A percentile compares a stretch with the other conserved stretches of the same genome.
phyloP scores from a whole-genome alignment of 2,888 invertebrate genomes.

The Ectemnius cavifrons region DNA sequence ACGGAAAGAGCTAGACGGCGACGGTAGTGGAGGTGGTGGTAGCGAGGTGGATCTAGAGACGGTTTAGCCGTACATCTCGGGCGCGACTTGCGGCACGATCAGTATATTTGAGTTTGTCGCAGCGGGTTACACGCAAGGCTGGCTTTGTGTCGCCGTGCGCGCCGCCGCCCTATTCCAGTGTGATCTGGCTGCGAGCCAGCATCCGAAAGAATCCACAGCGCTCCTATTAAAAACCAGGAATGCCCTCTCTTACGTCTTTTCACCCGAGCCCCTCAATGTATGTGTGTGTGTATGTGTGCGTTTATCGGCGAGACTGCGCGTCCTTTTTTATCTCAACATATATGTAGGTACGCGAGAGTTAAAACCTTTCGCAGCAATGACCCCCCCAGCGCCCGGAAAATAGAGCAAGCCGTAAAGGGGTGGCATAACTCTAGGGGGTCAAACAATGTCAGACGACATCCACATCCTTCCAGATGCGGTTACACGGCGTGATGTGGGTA shows the following conservation, averaged over 20 bases:
- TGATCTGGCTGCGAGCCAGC: slow-evolving; percentile 65
- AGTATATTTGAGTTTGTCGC: slow-evolving; percentile 65
- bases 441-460: background rate
- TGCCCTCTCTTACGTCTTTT: slow-evolving; percentile 62
- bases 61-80: slow-evolving; percentile 43
- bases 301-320: background rate
- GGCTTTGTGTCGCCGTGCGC: slow-evolving; percentile 29
- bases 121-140: slow-evolving; percentile 62
- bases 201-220: slow-evolving; percentile 61
- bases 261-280: slow-evolving; percentile 9
- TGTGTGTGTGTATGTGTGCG: too few relatives aligned
- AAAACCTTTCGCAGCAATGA: background rate
- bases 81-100: slow-evolving; percentile 42
- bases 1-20: slow-evolving; percentile 33
- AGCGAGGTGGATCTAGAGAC: slow-evolving; percentile 40
- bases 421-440: background rate
- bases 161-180: slow-evolving; percentile 34
- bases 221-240: slow-evolving; percentile 67
- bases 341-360: background rate
- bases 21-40: slow-evolving; percentile 10
- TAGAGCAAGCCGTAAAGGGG: slow-evolving; percentile 5
- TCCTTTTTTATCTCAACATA: background rate
- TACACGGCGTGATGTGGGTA: background rate
- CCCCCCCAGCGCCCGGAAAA: slow-evolving; percentile 2
- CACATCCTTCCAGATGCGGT: too few relatives aligned